phyloP scores from a whole-genome alignment of 2,888 invertebrate species.

The Chalcis sispes region DNA sequence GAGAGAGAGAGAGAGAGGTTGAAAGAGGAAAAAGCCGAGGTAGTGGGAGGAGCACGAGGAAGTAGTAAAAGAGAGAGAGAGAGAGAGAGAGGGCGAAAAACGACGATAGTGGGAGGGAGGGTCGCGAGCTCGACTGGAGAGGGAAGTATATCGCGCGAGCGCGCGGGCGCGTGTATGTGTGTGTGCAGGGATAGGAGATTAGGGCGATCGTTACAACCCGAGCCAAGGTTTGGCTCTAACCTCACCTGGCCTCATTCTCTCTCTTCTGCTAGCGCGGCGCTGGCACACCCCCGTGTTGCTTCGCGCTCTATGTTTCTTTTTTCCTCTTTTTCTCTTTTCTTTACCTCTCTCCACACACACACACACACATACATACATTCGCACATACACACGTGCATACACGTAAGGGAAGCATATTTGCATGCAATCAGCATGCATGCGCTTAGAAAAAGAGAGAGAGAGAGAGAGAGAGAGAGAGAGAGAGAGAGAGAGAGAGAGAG shows the following conservation, averaged over 20 bases:
- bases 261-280: not conserved
- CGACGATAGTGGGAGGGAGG: not conserved
- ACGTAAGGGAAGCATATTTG: slow-evolving; percentile 27
- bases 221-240: slow-evolving; percentile 55
- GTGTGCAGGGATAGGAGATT: slow-evolving; percentile 42
- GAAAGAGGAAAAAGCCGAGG: not conserved
- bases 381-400: not conserved
- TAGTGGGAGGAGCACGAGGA: not conserved
- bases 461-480: no score
- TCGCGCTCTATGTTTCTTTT: slow-evolving; percentile 13
- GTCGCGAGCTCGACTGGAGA: no score
- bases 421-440: slow-evolving; percentile 50
- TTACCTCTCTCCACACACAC: no score
- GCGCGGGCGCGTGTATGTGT: slow-evolving; percentile 17
- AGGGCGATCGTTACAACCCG: slow-evolving; percentile 59
- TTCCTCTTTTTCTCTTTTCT: slow-evolving; percentile 1
- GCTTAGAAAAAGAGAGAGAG: no score
- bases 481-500: no score
- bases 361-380: not conserved
- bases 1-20: not conserved
- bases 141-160: not conserved
- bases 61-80: not conserved
- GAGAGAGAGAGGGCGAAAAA: not conserved
- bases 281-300: slow-evolving; percentile 26
- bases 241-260: slow-evolving; percentile 53